Evolutionary conservation across 2,888 invertebrate genomes (phyloP).

Genomic region (Heliconius ethilla): DNA sequence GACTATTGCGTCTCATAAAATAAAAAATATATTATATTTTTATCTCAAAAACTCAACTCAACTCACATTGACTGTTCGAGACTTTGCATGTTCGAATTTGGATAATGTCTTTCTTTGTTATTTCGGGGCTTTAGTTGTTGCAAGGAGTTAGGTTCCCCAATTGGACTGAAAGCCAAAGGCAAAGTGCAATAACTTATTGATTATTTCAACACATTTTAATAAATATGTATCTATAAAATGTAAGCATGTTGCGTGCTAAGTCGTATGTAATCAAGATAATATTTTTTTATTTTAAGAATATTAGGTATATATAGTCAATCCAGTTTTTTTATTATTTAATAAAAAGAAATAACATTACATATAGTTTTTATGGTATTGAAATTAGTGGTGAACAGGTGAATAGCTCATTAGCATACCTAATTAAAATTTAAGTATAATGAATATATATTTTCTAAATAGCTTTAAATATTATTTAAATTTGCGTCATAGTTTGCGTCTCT

Average conservation of each 20-base stretch:
- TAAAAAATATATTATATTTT: not conserved
- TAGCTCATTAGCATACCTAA: not conserved
- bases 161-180: not conserved
- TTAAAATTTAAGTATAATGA: not conserved
- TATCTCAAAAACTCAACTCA: not conserved
- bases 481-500: not conserved
- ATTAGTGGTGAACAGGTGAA: not conserved
- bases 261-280: too few species aligned
- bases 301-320: too few species aligned
- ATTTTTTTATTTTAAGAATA: too few species aligned
- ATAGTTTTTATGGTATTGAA: not conserved
- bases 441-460: not conserved
- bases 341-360: too few species aligned
- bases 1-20: not conserved
- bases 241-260: not conserved
- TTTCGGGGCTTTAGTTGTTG: not conserved
- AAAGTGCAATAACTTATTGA: not conserved
- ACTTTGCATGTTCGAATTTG: not conserved
- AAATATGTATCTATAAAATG: not conserved
- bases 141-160: not conserved
- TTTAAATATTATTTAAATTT: not conserved
- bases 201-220: not conserved
- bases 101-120: not conserved
- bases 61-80: too few species aligned
- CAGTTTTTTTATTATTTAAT: too few species aligned